Percentiles rank a stretch among this genome's conserved stretches.
Evolutionary conservation across 2,797 vertebrate species (phyloP).

Genomic region (Chelidonichthys spinosus): DNA sequence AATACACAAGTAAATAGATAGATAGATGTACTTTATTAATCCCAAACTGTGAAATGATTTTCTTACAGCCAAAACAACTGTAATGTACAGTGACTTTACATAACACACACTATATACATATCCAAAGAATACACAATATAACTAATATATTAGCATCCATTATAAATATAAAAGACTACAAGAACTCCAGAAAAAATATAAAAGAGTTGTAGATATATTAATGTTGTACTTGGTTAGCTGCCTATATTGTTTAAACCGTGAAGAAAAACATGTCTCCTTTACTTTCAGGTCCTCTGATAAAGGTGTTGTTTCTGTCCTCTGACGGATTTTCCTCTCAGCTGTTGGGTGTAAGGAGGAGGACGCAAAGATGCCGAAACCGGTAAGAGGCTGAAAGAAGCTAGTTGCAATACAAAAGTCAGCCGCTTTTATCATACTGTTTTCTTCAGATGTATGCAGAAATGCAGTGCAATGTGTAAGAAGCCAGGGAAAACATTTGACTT

Average conservation of each 20-base stretch:
- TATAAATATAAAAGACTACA: too few species aligned
- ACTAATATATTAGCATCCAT: too few species aligned
- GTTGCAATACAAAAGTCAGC: constrained; percentile 1
- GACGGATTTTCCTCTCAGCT: constrained; percentile 66
- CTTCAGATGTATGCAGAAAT: background rate
- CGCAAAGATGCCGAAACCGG: constrained; percentile 93
- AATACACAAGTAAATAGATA: background rate
- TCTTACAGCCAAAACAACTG: too few species aligned
- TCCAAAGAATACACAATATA: too few species aligned
- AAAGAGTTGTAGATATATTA: too few species aligned
- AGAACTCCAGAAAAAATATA: too few species aligned
- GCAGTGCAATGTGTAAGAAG: background rate
- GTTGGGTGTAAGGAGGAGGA: constrained; percentile 75
- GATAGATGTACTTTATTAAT: too few species aligned
- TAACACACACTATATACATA: too few species aligned
- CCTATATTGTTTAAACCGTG: background rate
- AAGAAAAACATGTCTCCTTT: constrained; percentile 19
- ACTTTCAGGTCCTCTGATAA: constrained; percentile 64
- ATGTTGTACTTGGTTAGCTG: background rate
- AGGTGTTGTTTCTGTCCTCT: constrained; percentile 56
- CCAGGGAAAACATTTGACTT: background rate
- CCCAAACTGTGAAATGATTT: too few species aligned
- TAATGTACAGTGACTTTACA: too few species aligned
- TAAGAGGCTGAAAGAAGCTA: constrained; percentile 76
- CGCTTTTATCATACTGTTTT: background rate